Evolutionary conservation across 2,113 vertebrate genomes (phyloP).

Genomic region (Meriones unguiculatus): DNA sequence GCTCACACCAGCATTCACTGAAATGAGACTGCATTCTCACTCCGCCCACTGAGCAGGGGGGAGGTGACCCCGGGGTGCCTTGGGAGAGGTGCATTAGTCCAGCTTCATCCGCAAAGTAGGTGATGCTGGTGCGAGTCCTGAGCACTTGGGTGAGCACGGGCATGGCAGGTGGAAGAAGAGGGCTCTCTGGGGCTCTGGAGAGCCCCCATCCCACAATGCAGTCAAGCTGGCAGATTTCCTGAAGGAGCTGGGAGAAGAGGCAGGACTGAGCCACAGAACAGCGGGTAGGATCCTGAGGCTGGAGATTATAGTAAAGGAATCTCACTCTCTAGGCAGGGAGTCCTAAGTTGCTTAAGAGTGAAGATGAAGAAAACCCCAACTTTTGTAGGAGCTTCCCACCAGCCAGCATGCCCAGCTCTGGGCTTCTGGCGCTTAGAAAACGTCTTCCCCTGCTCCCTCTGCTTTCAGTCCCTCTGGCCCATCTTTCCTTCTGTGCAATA

Average conservation of each 20-base stretch:
- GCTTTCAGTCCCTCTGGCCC: background rate
- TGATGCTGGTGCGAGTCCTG: background rate
- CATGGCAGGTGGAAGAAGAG: no score
- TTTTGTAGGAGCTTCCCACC: background rate
- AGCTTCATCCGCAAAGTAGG: background rate
- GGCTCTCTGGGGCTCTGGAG: background rate
- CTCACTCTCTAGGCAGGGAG: background rate
- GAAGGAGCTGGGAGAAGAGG: background rate
- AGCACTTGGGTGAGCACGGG: background rate
- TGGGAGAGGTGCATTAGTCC: background rate
- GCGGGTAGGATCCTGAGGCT: background rate
- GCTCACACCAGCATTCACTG: slow-evolving; percentile 52
- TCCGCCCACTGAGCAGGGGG: background rate
- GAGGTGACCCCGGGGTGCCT: slow-evolving; percentile 5
- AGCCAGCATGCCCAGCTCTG: background rate
- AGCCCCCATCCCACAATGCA: background rate
- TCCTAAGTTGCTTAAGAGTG: background rate
- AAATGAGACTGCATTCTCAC: slow-evolving; percentile 64
- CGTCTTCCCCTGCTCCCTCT: background rate
- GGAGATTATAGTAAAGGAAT: background rate
- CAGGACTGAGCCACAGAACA: background rate
- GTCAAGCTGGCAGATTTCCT: background rate
- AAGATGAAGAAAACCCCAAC: background rate
- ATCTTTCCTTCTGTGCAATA: slow-evolving; percentile 58
- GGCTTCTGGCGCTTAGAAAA: slow-evolving; percentile 28